Conservation (phyloP, 2,888 invertebrate genomes). For the Panorpa germanica region DNA sequence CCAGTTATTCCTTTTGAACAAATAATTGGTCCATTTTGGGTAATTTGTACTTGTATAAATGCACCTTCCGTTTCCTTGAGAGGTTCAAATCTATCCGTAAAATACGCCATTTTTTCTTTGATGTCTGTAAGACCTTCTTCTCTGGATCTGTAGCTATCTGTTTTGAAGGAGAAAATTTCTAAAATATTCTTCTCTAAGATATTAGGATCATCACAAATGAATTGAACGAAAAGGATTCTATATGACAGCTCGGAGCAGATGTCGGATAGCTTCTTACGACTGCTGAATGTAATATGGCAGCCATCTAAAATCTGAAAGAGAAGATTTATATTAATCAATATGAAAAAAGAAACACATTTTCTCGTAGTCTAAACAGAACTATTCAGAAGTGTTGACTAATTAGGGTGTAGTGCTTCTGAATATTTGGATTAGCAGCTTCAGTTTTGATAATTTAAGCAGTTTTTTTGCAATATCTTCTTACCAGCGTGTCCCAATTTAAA, state of each 20-base stretch:
- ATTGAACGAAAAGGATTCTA: constrained; percentile 81
- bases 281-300: constrained; percentile 70
- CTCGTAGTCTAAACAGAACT: too few relatives aligned
- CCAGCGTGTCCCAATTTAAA: too few relatives aligned
- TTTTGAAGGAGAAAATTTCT: constrained; percentile 70
- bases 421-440: too few relatives aligned
- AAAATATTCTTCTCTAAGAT: constrained; percentile 29
- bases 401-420: too few relatives aligned
- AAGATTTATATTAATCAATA: too few relatives aligned
- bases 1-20: constrained; percentile 53
- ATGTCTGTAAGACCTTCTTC: constrained; percentile 66
- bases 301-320: constrained; percentile 73
- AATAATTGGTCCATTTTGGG: constrained; percentile 43
- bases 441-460: too few relatives aligned
- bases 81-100: constrained; percentile 62
- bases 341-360: too few relatives aligned
- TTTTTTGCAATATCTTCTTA: too few relatives aligned
- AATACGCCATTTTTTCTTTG: constrained; percentile 65
- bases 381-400: too few relatives aligned
- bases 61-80: constrained; percentile 42
- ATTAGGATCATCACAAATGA: constrained; percentile 63
- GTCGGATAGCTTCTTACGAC: constrained; percentile 57
- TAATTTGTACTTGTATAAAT: constrained; percentile 29
- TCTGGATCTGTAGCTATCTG: constrained; percentile 61
- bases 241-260: constrained; percentile 58